Evolutionary conservation across 2,113 vertebrate genomes (phyloP).

Genomic region (Oceanodroma tethys): DNA sequence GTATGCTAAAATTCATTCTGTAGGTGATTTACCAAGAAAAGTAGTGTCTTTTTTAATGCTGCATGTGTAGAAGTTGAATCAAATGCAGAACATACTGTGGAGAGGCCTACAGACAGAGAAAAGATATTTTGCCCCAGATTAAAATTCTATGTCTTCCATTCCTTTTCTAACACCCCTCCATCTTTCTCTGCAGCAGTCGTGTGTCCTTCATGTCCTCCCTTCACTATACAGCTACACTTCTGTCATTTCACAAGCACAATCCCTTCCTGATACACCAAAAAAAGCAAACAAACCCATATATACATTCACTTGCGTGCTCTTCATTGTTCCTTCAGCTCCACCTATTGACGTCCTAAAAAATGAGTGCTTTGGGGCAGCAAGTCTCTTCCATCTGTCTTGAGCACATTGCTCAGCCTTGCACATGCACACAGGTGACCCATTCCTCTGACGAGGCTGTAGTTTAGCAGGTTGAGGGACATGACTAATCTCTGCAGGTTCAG

Average conservation of each 20-base stretch:
- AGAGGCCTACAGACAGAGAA: not conserved
- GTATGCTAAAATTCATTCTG: not conserved
- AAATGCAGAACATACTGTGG: not conserved
- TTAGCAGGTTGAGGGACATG: not conserved
- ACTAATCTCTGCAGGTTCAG: not conserved
- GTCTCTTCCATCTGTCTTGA: not conserved
- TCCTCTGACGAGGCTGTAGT: not conserved
- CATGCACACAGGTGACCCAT: not conserved
- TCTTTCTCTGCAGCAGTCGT: not conserved
- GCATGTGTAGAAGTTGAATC: not conserved
- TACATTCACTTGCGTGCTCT: not conserved
- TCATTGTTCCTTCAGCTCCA: constrained; percentile 4
- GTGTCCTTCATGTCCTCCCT: not conserved
- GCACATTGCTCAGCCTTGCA: not conserved
- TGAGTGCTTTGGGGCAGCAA: not conserved
- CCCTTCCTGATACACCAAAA: not conserved
- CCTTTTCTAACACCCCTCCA: not conserved
- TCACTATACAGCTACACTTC: not conserved
- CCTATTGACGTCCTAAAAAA: not conserved
- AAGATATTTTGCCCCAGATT: not conserved
- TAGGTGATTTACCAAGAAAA: not conserved
- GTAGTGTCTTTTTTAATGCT: not conserved
- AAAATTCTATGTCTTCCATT: not conserved
- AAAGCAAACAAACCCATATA: not conserved
- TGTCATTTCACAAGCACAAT: not conserved